phyloP scores from a whole-genome alignment of 2,888 invertebrate species.

The Lepidochitona cinerea region DNA sequence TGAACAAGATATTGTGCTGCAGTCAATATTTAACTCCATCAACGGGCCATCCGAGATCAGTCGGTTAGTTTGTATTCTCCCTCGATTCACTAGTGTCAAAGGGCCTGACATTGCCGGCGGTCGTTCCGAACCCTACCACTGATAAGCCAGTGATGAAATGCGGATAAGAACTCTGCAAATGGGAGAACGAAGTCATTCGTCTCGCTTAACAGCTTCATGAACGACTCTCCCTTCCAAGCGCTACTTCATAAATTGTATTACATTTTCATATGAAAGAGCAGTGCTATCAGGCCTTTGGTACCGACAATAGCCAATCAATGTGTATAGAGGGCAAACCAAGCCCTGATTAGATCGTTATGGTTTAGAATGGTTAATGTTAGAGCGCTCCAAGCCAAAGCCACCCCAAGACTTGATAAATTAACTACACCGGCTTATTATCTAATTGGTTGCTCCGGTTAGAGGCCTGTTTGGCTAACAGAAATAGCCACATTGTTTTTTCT shows the following conservation, averaged over 20 bases:
- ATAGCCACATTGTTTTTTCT: too few species aligned
- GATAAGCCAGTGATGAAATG: slow-evolving; percentile 4
- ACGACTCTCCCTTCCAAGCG: neutral
- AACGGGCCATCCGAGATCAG: too few species aligned
- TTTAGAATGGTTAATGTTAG: neutral
- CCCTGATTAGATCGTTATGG: slow-evolving; percentile 7
- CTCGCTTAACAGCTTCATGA: slow-evolving; percentile 1
- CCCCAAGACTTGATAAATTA: neutral
- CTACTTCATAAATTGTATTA: slow-evolving; percentile 7
- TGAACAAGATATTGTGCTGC: neutral
- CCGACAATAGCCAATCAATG: neutral
- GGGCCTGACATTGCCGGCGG: neutral
- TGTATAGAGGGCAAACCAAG: neutral
- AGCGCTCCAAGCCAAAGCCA: neutral
- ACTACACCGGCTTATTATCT: neutral
- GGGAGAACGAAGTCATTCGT: neutral
- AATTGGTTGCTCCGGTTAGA: neutral
- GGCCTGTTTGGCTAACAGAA: neutral
- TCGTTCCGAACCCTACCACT: neutral
- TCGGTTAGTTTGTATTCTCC: neutral
- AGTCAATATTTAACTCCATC: slow-evolving; percentile 8
- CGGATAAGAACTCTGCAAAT: neutral
- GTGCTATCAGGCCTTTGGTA: neutral
- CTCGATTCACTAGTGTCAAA: neutral
- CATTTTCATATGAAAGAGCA: slow-evolving; percentile 4